Percentiles rank a stretch among this genome's conserved stretches.
phyloP scores from a whole-genome alignment of 2,888 invertebrate species.

The Acholoe squamosa region DNA sequence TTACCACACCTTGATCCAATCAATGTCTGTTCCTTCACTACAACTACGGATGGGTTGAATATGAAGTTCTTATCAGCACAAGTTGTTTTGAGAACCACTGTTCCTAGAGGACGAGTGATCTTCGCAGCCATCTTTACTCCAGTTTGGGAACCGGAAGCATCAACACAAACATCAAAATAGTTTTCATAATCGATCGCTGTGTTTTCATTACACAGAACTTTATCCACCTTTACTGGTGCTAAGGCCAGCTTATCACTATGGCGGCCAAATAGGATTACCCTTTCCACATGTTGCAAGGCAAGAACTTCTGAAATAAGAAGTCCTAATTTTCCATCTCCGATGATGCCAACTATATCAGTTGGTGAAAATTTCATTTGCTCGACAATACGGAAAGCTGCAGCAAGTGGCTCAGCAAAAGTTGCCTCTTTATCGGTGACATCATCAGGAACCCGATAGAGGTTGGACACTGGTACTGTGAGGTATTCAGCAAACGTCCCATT shows the following conservation, averaged over 20 bases:
- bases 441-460: constrained; percentile 67
- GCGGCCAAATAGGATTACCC: constrained; percentile 62
- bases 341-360: constrained; percentile 65
- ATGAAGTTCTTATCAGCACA: constrained; percentile 61
- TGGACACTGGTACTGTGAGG: constrained; percentile 66
- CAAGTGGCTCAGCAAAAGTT: constrained; percentile 70
- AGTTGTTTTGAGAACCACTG: constrained; percentile 68
- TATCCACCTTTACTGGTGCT: constrained; percentile 33
- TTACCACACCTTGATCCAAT: constrained; percentile 70
- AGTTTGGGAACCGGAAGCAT: constrained; percentile 66
- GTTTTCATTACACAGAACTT: constrained; percentile 1
- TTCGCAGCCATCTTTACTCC: constrained; percentile 65
- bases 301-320: constrained; percentile 66
- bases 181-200: background rate
- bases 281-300: background rate
- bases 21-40: constrained; percentile 68
- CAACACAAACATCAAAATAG: constrained; percentile 66
- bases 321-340: constrained; percentile 71
- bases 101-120: constrained; percentile 67
- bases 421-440: constrained; percentile 66
- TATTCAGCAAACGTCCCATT: constrained; percentile 69
- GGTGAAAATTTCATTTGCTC: constrained; percentile 65
- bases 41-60: constrained; percentile 67
- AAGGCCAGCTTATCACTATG: constrained; percentile 64
- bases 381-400: constrained; percentile 69